Evolutionary conservation across 2,888 invertebrate genomes (phyloP), one percentile per base, ranked within the genome.

Genomic region (Hirtodrosophila alboralis): DNA sequence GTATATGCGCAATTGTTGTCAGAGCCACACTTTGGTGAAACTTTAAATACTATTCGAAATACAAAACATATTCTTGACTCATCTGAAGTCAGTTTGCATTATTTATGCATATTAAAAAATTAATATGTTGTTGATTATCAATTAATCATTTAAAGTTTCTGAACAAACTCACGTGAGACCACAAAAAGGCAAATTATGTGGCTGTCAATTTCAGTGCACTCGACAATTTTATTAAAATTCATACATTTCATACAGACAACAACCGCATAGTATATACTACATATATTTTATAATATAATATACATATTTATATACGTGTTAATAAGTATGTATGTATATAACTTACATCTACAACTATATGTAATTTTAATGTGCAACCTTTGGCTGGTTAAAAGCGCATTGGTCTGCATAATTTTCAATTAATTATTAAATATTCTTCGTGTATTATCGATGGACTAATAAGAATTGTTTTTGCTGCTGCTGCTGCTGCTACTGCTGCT

Each of bases 371-470:
- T 59, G 43, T 37, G 40, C 48, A 41, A 43, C 38, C 33, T 49
- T 57, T 52, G 14, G 8, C 33, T 12, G 56, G 48, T 56, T 49
- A 65, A 75, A 69, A 60, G 54, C 31, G 72, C 73, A 66, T 47
- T 70, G 70, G 63, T 70, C 70, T 79, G 77, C 70, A 80, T 77
- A 74, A 80, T 80, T 76, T 75, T 66, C 67, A 78, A 77, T 80
- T 70, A 77, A 80, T 77, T 68, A 78, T 80, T 77, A 68, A 80
- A 71, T 71, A 60, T 69, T 49, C 66, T 72, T 60, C 76, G 37
- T 72, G 75, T 75, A 71, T 78, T 75, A 75, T 71, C 75, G 62
- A 59, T 64, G 75, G 75, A 63, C 79, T 79, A 79, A 71, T 68
- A 75, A 70, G 70, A 51, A 77, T 27, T 52, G 59, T 60, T 59